Base-by-base conservation (phyloP, 2,888 invertebrate species). In the Bombylius discolor region DNA sequence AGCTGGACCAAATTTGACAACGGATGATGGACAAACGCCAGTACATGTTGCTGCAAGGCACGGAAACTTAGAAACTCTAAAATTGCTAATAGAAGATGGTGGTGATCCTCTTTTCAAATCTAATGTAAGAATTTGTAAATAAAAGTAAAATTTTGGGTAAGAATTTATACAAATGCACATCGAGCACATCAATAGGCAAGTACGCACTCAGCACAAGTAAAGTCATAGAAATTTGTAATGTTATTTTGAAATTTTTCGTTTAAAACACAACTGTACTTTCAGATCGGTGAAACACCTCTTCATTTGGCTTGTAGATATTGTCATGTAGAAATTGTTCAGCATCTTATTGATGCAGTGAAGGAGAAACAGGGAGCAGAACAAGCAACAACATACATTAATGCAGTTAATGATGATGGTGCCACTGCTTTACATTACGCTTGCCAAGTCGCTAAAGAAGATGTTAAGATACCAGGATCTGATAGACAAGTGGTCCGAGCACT, bases 11-110 rank as follows among this genome's bases (percentile, higher is more conserved):
- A 98, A 99, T 76, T 83, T 96, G 59, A 85, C 87, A 5, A 96
- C 95, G 58, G 92, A 94, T 71, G 95, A 97, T 72, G 96, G 97
- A 4, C 91, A 96, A 76, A 97, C 97, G 1, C 94, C 98, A 0
- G 87, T 98, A 5, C 99, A 99, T 70, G 93, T 98, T 23, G 94
- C 98, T 0, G 92, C 97, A 0, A 83, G 89, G 63, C 85, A 88
- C 66, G 99, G 98, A 0, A 95, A 96, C 72, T 76, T 94, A 53
- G 82, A 85, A 54, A 92, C 96, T 8, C 79, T 95, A 52, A 76
- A 87, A 63, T 81, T 96, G 7, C 79, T 99, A 12, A 77, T 99
- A 36, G 90, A 93, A 69, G 98, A 98, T 68, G 92, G 89, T 3
- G 98, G 96, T 0, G 94, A 98, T 75, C 94, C 97, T 0, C 81